Conservation (phyloP, 2,113 vertebrate species). For the Thamnophis sirtalis region DNA sequence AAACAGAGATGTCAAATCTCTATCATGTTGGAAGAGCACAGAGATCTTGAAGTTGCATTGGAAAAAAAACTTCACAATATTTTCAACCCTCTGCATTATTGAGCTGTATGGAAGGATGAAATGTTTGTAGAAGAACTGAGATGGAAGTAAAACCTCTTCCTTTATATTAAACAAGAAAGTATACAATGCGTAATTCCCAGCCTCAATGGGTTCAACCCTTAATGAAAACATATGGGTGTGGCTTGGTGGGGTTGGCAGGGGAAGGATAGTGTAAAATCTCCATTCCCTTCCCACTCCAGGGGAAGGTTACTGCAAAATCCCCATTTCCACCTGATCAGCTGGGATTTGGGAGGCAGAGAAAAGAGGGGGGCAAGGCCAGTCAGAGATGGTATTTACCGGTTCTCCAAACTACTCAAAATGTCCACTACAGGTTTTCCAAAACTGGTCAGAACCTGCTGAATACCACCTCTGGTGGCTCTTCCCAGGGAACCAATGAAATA, state of each 20-base stretch:
- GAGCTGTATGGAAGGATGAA: slow-evolving; percentile 36
- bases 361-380: too few species aligned
- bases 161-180: slow-evolving; percentile 30
- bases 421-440: too few species aligned
- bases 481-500: background rate
- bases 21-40: background rate
- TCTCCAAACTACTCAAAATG: too few species aligned
- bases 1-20: slow-evolving; percentile 5
- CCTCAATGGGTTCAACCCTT: slow-evolving; percentile 3
- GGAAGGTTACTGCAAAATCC: too few species aligned
- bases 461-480: background rate
- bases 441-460: too few species aligned
- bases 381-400: too few species aligned
- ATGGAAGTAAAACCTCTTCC: slow-evolving; percentile 29
- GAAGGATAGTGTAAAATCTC: too few species aligned
- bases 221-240: slow-evolving; percentile 31
- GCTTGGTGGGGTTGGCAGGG: too few species aligned
- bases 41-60: slow-evolving; percentile 2
- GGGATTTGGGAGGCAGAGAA: too few species aligned
- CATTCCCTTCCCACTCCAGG: too few species aligned
- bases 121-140: slow-evolving; percentile 17
- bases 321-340: too few species aligned
- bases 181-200: slow-evolving; percentile 47
- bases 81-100: slow-evolving; percentile 39
- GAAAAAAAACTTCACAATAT: slow-evolving; percentile 29